Evolutionary conservation across 2,113 vertebrate genomes (phyloP), one percentile per base, ranked within the genome.

Genomic region (Synchiropus splendidus): DNA sequence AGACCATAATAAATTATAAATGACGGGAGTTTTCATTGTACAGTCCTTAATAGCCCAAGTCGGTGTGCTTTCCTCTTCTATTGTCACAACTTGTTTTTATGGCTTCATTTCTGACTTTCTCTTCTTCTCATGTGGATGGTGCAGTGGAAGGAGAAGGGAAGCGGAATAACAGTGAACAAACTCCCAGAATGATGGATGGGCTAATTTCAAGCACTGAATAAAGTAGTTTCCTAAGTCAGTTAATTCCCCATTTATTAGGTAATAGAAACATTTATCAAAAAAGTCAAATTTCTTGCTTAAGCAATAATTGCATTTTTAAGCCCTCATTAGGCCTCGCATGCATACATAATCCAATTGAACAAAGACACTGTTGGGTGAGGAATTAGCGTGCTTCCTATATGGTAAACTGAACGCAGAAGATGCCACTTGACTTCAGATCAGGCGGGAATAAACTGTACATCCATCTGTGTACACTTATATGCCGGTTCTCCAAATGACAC

Each of bases 191-290:
- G 92, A 98, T 94, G 92, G 92, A 95, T 95, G 90, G 90, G 84
- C 88, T 95, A 90, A 96, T 94, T 98, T 94, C 86, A 85, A 88
- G 79, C 85, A 78, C 85, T 67, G 89, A 90, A 92, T 91, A 94
- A 93, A 90, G 82, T 82, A 70, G 87, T 89, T 92, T 93, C 91
- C 89, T 88, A 90, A 94, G 87, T 91, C 86, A 90, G 90, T 91
- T 93, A 89, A 93, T 91, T 92, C 87, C 85, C 86, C 82, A 84
- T 78, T 93, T 97, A 98, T 92, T 93, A 92, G 90, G 88, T 88
- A 92, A 90, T 88, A 90, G 89, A 92, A 91, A 83, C 90, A 92
- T 88, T 92, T 92, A 95, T 96, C 89, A 90, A 84, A 80, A 80
- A 85, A 84, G 80, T 82, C 80, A 65, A 10, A 58, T 82, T 83